These are phyloP conservation scores for Pelmatolapia mariae DNA, from an alignment of 2,113 vertebrate species.

Conservation along the genomic window DNA sequence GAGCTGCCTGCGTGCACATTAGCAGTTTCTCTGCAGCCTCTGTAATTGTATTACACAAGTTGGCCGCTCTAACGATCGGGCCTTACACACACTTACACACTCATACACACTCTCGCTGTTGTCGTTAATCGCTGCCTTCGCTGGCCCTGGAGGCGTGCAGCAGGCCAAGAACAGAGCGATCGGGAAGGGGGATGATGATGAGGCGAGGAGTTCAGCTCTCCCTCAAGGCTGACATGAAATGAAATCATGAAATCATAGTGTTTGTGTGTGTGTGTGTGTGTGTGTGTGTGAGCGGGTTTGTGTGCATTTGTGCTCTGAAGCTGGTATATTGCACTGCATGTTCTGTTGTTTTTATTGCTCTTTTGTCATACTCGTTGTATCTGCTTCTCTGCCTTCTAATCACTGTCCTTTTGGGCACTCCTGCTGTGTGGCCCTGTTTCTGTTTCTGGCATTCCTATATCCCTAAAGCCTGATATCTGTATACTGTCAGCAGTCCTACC, in stretches of 20 bases:
- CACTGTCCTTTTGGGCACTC: conserved; percentile 45
- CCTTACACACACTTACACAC: conserved; percentile 74
- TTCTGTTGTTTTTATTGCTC: conserved; percentile 22
- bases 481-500: conserved; percentile 46
- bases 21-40: conserved; percentile 74
- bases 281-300: neutral
- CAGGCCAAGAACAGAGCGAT: conserved; percentile 56
- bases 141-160: conserved; percentile 54
- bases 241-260: conserved; percentile 22
- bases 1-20: conserved; percentile 73
- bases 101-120: conserved; percentile 63
- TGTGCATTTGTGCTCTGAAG: neutral
- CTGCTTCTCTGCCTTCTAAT: conserved; percentile 56
- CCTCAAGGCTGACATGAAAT: conserved; percentile 53
- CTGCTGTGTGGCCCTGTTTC: conserved; percentile 59
- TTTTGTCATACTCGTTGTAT: conserved; percentile 25
- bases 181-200: conserved; percentile 37
- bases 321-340: neutral
- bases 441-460: conserved; percentile 11
- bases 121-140: conserved; percentile 71
- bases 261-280: neutral
- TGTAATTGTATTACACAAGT: conserved; percentile 79
- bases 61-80: conserved; percentile 73
- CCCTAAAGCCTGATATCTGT: conserved; percentile 37
- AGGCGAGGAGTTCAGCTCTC: conserved; percentile 31